Evolutionary conservation across 2,113 vertebrate species (phyloP).

Genomic region (Notechis scutatus): DNA sequence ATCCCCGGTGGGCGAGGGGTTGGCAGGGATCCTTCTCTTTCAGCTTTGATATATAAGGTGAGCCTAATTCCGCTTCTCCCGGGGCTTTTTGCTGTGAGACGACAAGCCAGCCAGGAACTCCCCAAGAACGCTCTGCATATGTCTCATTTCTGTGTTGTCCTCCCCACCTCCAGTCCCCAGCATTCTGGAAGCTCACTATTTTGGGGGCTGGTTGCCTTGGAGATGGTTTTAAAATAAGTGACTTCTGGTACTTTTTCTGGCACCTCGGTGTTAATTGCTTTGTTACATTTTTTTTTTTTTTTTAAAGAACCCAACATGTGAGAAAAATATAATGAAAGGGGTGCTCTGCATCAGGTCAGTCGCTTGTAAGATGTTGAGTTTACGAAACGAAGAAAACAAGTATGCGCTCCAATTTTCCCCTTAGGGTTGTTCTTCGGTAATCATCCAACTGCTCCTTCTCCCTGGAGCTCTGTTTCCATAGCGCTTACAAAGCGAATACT

Average conservation of each 20-base stretch:
- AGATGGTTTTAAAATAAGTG: neutral
- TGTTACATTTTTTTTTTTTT: neutral
- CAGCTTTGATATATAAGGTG: slow-evolving; percentile 91
- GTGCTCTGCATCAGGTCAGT: neutral
- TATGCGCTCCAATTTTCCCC: neutral
- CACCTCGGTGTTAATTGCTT: neutral
- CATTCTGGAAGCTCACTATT: neutral
- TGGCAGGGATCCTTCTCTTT: slow-evolving; percentile 96
- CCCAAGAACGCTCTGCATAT: neutral
- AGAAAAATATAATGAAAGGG: neutral
- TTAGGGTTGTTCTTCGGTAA: neutral
- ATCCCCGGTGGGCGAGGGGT: slow-evolving; percentile 99
- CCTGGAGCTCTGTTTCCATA: slow-evolving; percentile 17
- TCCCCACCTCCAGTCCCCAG: too few relatives aligned
- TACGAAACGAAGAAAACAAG: slow-evolving; percentile 1
- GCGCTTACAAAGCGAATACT: accelerated
- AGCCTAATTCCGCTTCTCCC: slow-evolving; percentile 9
- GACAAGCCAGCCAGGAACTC: neutral
- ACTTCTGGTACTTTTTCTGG: neutral
- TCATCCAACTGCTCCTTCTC: neutral
- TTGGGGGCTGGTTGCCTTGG: neutral
- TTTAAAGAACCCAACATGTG: neutral
- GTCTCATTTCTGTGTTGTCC: neutral
- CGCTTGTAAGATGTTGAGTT: neutral
- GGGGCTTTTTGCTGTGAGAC: neutral